Evolutionary conservation across 2,797 vertebrate species (phyloP).

Genomic region (Microcaecilia unicolor): DNA sequence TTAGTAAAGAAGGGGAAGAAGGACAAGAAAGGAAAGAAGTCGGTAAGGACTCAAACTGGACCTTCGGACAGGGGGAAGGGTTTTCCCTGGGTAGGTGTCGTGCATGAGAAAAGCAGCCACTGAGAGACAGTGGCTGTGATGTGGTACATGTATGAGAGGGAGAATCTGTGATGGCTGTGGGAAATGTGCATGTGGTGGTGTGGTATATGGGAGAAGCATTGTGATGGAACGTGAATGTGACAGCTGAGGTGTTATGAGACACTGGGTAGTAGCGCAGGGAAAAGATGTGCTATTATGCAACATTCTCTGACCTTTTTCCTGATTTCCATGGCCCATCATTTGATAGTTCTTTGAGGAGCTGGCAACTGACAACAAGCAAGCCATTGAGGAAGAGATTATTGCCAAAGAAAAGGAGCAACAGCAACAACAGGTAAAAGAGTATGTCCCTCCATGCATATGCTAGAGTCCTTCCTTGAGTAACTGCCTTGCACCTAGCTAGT

Average conservation of each 20-base stretch:
- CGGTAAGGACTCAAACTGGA: slow-evolving; percentile 52
- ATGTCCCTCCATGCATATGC: background rate
- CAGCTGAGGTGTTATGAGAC: too few species aligned
- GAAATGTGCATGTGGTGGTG: background rate
- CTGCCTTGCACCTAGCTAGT: too few species aligned
- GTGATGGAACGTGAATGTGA: background rate
- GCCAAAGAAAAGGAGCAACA: slow-evolving; percentile 50
- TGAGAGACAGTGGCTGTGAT: background rate
- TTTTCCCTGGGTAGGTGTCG: too few species aligned
- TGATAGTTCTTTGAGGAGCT: slow-evolving; percentile 81
- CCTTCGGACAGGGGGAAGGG: background rate
- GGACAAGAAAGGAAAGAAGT: slow-evolving; percentile 73
- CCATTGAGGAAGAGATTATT: slow-evolving; percentile 48
- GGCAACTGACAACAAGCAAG: slow-evolving; percentile 60
- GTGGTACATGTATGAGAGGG: background rate
- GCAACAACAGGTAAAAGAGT: slow-evolving; percentile 23
- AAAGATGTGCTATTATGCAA: background rate
- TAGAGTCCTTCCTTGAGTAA: too few species aligned
- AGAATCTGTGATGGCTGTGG: too few species aligned
- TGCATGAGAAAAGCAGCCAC: background rate
- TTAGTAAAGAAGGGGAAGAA: slow-evolving; percentile 48
- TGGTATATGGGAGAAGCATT: background rate
- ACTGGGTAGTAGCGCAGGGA: too few species aligned
- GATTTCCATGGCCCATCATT: background rate
- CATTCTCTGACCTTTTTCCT: too few species aligned